Evolutionary conservation across 2,797 vertebrate genomes (phyloP).

Genomic region (Coccyzus lansbergi): DNA sequence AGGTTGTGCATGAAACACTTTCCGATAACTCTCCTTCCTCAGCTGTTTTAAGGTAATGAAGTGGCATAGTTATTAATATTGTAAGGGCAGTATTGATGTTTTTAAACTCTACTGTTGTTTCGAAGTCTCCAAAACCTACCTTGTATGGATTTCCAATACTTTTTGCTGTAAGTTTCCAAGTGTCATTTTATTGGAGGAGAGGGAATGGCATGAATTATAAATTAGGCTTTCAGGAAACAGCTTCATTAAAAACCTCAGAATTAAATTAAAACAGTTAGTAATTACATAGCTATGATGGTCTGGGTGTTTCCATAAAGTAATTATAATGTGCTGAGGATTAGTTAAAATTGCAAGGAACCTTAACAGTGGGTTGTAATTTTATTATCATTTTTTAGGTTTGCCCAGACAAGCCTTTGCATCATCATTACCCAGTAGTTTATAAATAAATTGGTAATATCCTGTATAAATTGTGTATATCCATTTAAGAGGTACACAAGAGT

Average conservation of each 20-base stretch:
- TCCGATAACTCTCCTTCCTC: slow-evolving; percentile 80
- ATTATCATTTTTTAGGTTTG: neutral
- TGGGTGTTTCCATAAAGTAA: slow-evolving; percentile 38
- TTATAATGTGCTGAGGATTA: slow-evolving; percentile 14
- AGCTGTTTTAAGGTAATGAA: slow-evolving; percentile 77
- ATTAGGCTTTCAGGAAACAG: slow-evolving; percentile 17
- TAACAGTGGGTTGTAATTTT: neutral
- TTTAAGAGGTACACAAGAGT: neutral
- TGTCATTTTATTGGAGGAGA: neutral
- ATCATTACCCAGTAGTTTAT: neutral
- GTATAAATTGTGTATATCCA: neutral
- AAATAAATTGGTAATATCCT: neutral
- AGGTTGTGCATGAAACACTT: slow-evolving; percentile 88
- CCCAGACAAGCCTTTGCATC: neutral
- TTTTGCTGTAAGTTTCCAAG: neutral
- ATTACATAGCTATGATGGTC: slow-evolving; percentile 9
- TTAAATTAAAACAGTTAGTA: slow-evolving; percentile 54
- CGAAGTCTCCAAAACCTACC: neutral
- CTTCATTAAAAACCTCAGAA: slow-evolving; percentile 37
- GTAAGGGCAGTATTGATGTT: neutral
- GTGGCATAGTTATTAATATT: neutral
- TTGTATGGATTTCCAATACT: neutral
- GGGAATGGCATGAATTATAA: slow-evolving; percentile 23
- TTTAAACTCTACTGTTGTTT: neutral
- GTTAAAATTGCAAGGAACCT: slow-evolving; percentile 28